These are phyloP conservation scores for Arion vulgaris DNA, from an alignment of 1,140 invertebrate genomes.

Conservation along the genomic window DNA sequence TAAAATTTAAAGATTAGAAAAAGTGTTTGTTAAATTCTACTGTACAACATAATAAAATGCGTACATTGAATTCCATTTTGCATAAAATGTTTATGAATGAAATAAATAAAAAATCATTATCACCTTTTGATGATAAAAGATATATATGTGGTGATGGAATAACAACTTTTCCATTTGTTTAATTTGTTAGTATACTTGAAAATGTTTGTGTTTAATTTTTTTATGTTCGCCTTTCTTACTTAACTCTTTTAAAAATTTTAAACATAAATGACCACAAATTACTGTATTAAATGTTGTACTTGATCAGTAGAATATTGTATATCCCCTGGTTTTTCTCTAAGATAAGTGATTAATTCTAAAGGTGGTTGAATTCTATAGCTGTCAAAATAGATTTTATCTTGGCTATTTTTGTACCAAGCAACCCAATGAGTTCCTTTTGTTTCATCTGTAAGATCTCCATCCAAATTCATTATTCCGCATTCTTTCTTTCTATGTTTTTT, in stretches of 20 bases:
- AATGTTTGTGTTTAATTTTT: neutral
- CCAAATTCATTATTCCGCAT: neutral
- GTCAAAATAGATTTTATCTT: neutral
- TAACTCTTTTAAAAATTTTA: neutral
- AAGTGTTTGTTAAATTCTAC: neutral
- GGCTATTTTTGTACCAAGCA: neutral
- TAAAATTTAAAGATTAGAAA: neutral
- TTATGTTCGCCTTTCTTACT: neutral
- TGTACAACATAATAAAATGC: neutral
- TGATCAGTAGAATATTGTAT: neutral
- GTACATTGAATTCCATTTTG: neutral
- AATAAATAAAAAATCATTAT: conserved; percentile 1
- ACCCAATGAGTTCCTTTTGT: conserved; percentile 4
- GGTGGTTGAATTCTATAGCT: neutral
- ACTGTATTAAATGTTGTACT: neutral
- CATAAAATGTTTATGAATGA: neutral
- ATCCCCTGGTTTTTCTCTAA: neutral
- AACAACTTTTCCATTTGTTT: neutral
- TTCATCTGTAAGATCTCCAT: neutral
- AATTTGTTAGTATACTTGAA: no score
- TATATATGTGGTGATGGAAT: neutral
- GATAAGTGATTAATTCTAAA: neutral
- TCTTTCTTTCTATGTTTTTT: neutral
- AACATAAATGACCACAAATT: neutral
- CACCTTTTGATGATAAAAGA: conserved; percentile 8